phyloP scores from a whole-genome alignment of 2,113 vertebrate species.

The Erythrolamprus reginae region DNA sequence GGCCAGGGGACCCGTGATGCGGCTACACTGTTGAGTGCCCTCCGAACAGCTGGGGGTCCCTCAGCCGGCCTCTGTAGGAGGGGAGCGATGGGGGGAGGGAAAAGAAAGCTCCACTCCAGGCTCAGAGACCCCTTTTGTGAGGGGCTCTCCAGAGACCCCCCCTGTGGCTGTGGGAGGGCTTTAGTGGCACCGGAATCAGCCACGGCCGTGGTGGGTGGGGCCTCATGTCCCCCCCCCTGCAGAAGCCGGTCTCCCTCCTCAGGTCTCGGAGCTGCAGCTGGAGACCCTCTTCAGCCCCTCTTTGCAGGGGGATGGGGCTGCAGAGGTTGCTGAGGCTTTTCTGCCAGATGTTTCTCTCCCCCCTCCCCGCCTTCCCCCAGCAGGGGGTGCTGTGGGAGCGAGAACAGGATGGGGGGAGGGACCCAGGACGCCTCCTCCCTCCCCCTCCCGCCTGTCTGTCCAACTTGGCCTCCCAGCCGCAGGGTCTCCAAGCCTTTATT shows the following conservation, averaged over 20 bases:
- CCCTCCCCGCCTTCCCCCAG: not conserved
- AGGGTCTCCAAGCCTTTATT: not conserved
- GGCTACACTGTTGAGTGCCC: not conserved
- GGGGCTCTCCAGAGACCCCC: not conserved
- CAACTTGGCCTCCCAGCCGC: not conserved
- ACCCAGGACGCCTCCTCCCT: not conserved
- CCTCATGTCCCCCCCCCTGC: not conserved
- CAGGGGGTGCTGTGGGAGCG: not conserved
- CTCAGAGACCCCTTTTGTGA: no score
- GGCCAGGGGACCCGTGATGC: not conserved
- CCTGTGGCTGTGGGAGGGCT: not conserved
- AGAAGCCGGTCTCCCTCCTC: not conserved
- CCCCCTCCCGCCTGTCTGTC: not conserved
- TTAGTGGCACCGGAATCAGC: not conserved
- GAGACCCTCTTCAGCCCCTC: no score
- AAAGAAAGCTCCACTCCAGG: not conserved
- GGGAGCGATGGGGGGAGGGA: not conserved
- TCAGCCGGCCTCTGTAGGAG: not conserved
- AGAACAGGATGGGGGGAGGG: not conserved
- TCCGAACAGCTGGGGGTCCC: not conserved
- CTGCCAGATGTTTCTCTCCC: not conserved
- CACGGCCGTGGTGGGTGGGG: not conserved
- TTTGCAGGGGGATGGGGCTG: no score
- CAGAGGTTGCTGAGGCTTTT: no score
- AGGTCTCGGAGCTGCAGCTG: not conserved